Evolutionary conservation across 1,140 invertebrate species (phyloP).

Genomic region (Amyelois transitella): DNA sequence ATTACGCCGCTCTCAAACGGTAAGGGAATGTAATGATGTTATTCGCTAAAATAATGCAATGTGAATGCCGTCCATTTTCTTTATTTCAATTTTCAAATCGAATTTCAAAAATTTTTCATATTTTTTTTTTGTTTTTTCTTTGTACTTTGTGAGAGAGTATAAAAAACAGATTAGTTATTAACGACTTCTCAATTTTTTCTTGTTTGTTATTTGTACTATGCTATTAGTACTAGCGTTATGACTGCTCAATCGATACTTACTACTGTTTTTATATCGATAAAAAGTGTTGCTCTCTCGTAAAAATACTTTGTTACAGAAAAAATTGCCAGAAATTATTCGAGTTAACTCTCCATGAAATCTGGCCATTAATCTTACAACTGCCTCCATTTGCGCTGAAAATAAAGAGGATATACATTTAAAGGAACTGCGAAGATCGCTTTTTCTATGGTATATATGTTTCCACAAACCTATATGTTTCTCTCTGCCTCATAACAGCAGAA

Average conservation of each 20-base stretch:
- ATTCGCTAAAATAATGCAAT: not conserved
- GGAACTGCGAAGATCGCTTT: not conserved
- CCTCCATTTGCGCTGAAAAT: constrained; percentile 1
- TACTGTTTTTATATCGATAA: no score
- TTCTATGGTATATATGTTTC: not conserved
- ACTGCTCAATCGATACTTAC: no score
- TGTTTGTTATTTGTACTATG: no score
- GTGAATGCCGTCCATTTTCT: not conserved
- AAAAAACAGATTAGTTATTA: no score
- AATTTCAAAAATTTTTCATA: not conserved
- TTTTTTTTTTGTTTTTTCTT: no score
- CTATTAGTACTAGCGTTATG: no score
- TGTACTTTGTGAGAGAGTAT: no score
- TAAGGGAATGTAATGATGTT: not conserved
- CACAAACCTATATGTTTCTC: not conserved
- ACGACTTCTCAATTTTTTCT: no score
- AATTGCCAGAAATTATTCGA: constrained; percentile 25
- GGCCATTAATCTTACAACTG: constrained; percentile 14
- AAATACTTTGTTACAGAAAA: constrained; percentile 3
- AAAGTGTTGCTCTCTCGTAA: no score
- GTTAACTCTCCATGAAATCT: constrained; percentile 24
- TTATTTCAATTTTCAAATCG: not conserved
- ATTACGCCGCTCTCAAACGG: constrained; percentile 7
- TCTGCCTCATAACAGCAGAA: no score
- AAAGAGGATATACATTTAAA: constrained; percentile 6